Evolutionary conservation across 2,113 vertebrate species (phyloP).

Genomic region (Mesocricetus auratus): DNA sequence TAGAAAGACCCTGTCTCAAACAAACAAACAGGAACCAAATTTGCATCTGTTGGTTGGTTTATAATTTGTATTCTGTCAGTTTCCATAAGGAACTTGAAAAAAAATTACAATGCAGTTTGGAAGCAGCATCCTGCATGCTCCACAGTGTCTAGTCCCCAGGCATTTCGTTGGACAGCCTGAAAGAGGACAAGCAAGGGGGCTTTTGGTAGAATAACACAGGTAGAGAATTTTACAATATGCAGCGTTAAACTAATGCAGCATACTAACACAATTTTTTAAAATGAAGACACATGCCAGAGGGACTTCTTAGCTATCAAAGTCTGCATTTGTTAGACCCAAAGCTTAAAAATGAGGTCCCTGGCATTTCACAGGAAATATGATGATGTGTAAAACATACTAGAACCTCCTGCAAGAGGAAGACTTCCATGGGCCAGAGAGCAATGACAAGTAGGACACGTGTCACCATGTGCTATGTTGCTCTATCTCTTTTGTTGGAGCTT

Average conservation of each 20-base stretch:
- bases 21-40: background rate
- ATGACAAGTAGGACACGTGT: background rate
- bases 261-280: conserved; percentile 60
- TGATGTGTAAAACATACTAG: background rate
- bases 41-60: background rate
- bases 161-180: conserved; percentile 6
- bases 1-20: background rate
- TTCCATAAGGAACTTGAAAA: conserved; percentile 51
- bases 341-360: conserved; percentile 43
- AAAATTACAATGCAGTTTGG: conserved; percentile 32
- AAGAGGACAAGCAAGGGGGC: conserved; percentile 9
- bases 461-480: background rate
- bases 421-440: background rate
- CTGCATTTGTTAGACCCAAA: conserved; percentile 19
- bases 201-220: conserved; percentile 50
- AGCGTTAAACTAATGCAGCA: conserved; percentile 71
- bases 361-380: background rate
- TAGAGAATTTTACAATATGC: conserved; percentile 34
- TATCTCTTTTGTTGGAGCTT: background rate
- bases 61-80: conserved; percentile 43
- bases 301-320: conserved; percentile 24
- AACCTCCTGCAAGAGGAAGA: background rate
- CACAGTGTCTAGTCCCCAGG: conserved; percentile 20
- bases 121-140: background rate
- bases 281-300: conserved; percentile 36